phyloP scores from a whole-genome alignment of 2,113 vertebrate species.

The Eupsittula cactorum region DNA sequence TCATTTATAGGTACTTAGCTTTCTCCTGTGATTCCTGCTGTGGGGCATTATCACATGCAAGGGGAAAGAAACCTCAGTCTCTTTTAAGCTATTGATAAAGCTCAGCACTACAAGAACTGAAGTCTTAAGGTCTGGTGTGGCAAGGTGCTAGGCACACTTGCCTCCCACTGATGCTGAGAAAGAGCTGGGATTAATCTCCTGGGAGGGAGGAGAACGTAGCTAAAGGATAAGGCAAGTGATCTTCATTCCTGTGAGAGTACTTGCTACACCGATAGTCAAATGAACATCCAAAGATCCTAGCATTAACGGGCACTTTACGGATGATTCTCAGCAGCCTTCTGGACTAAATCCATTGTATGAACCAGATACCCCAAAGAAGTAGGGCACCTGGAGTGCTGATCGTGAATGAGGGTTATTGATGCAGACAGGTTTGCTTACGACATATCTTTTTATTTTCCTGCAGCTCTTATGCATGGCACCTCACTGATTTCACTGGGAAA shows the following conservation, averaged over 20 bases:
- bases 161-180: background rate
- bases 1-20: background rate
- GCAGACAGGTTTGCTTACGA: background rate
- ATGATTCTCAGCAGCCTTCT: background rate
- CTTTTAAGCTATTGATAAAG: background rate
- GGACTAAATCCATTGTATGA: background rate
- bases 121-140: background rate
- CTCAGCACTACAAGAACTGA: background rate
- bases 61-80: background rate
- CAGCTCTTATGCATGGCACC: background rate
- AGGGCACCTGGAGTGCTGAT: background rate
- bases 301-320: background rate
- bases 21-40: background rate
- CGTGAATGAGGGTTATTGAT: background rate
- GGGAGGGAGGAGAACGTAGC: background rate
- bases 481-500: background rate
- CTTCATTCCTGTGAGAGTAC: background rate
- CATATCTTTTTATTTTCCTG: background rate
- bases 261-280: background rate
- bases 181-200: background rate
- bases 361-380: background rate
- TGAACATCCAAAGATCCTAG: background rate
- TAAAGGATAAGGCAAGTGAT: background rate
- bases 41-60: background rate
- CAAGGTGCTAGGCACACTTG: background rate